Base-by-base conservation (phyloP, 2,797 vertebrate genomes). In the Lindbergichthys nudifrons region DNA sequence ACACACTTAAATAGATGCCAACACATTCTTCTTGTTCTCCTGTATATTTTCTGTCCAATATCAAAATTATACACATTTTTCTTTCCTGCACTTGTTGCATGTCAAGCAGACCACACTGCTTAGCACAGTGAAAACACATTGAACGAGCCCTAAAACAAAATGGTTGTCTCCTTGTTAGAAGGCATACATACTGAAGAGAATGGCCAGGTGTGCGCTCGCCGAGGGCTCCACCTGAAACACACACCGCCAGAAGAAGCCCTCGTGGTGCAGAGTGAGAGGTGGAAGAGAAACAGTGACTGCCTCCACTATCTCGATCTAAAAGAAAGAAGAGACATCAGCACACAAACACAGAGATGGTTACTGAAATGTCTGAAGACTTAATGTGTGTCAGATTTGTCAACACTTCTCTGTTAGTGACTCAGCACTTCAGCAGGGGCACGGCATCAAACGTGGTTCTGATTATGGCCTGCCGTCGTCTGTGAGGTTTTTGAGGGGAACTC, bases 221-320 rank as follows among this genome's bases (percentile, higher is more conserved):
- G 92, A 82, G 50, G 93, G 91, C 70, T 96, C 90, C 0, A 94
- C 94, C 18, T 93, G 92, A 87, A 97, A 97, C 82, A 85, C 92
- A 68, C 96, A 97, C 16, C 94, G 46, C 95, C 95, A 96, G 89
- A 98, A 97, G 90, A 97, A 97, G 13, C 96, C 96, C 89, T 97
- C 96, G 0, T 97, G 96, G 73, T 96, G 96, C 68, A 97, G 93
- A 5, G 78, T 93, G 68, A 92, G 83, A 15, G 71, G 48, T 0
- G 73, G n/a, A 57, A 80, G 82, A 48, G 77, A 19, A 10, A 0
- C 58, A 4, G 62, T 58, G 61, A 59, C 57, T 0, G 30, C 36
- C 21, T 65, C 58, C 21, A 50, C 57, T 3, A 21, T 32, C 65
- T 39, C 78, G 73, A 63, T 76, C 85, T 88, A 32, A 68, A 30